These are phyloP conservation scores for Eilema griseolum DNA, from an alignment of 2,888 invertebrate genomes.

Conservation along the genomic window DNA sequence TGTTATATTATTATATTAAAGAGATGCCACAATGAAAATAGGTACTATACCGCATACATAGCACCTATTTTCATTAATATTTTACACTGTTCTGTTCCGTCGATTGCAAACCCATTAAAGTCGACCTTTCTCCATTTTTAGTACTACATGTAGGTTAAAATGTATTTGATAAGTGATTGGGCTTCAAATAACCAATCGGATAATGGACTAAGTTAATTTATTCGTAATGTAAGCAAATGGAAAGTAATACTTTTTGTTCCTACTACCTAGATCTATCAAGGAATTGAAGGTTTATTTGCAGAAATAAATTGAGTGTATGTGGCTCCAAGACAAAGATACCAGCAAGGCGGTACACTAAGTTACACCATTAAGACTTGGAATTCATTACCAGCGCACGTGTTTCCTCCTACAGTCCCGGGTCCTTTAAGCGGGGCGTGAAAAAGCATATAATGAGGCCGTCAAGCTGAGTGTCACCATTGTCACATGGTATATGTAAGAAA, in stretches of 20 bases:
- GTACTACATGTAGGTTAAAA: conserved; percentile 26
- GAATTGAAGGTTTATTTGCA: too few relatives aligned
- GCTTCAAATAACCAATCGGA: conserved; percentile 47
- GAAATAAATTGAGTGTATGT: too few relatives aligned
- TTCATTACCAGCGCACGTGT: too few relatives aligned
- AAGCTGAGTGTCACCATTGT: too few relatives aligned
- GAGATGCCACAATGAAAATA: background rate
- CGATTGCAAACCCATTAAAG: conserved; percentile 26
- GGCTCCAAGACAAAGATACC: too few relatives aligned
- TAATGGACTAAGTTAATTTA: conserved; percentile 54
- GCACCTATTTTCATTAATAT: conserved; percentile 33
- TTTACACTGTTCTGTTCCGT: conserved; percentile 28
- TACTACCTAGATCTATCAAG: background rate
- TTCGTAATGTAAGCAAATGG: conserved; percentile 37
- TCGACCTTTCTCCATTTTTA: conserved; percentile 33
- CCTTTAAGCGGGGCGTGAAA: too few relatives aligned
- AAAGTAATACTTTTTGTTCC: background rate
- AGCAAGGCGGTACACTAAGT: too few relatives aligned
- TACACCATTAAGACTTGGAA: too few relatives aligned
- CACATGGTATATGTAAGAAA: too few relatives aligned
- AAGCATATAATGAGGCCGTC: too few relatives aligned
- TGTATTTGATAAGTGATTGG: conserved; percentile 45
- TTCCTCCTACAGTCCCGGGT: too few relatives aligned
- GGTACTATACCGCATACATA: conserved; percentile 11
- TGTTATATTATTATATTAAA: background rate